phyloP scores from a whole-genome alignment of 2,888 invertebrate genomes.

The Spilarctia lutea region DNA sequence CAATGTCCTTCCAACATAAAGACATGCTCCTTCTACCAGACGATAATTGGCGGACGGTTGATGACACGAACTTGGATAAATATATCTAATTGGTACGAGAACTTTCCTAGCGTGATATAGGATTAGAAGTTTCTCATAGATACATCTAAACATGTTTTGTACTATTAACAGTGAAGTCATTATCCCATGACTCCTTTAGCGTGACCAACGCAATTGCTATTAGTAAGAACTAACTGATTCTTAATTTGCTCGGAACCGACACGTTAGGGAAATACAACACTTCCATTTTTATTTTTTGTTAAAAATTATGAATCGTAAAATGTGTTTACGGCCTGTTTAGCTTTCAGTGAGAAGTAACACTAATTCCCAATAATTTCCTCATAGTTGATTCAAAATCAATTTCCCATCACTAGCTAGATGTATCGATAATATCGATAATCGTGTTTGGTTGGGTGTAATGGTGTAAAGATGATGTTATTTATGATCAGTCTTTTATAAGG shows the following conservation, averaged over 20 bases:
- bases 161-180: background rate
- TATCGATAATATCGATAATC: constrained; percentile 63
- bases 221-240: background rate
- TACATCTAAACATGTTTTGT: background rate
- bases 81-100: background rate
- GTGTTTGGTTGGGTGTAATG: constrained; percentile 43
- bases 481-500: constrained; percentile 27
- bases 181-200: background rate
- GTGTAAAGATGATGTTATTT: constrained; percentile 53
- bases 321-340: constrained; percentile 4
- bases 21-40: background rate
- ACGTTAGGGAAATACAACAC: background rate
- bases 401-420: constrained; percentile 70
- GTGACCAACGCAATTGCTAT: constrained; percentile 1
- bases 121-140: background rate
- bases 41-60: background rate
- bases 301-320: background rate
- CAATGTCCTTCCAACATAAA: background rate
- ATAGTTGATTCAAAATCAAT: constrained; percentile 69
- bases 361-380: constrained; percentile 68
- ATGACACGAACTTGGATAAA: background rate
- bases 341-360: constrained; percentile 50
- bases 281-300: background rate
- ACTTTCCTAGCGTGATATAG: background rate
- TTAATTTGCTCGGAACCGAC: background rate